phyloP scores from a whole-genome alignment of 2,113 vertebrate species.

The Spermophilus dauricus region DNA sequence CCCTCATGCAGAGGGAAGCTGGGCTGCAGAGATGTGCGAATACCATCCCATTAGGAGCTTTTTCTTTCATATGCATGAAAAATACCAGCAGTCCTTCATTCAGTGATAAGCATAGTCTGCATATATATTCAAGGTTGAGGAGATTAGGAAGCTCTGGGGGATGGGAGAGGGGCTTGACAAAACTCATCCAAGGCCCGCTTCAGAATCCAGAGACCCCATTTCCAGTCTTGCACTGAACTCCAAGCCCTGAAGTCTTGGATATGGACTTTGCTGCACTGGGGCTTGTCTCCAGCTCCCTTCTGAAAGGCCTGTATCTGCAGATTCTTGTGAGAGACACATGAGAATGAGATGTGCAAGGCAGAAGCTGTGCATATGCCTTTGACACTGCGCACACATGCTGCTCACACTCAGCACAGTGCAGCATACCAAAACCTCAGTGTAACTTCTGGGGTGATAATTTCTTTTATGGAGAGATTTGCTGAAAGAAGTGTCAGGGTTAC shows the following conservation, averaged over 20 bases:
- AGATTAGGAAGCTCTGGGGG: not conserved
- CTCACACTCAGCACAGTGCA: too few relatives aligned
- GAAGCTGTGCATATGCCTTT: not conserved
- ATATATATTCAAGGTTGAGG: fast-evolving
- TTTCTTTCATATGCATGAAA: not conserved
- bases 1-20: not conserved
- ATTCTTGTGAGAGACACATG: not conserved
- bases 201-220: not conserved
- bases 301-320: not conserved
- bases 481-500: not conserved
- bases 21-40: not conserved
- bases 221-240: too few relatives aligned
- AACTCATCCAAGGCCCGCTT: not conserved
- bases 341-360: not conserved
- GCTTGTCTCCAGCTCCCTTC: not conserved
- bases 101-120: too few relatives aligned
- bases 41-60: not conserved
- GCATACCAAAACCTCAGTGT: not conserved
- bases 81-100: fast-evolving
- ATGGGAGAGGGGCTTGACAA: not conserved
- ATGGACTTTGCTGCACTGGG: not conserved
- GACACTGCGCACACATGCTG: too few relatives aligned
- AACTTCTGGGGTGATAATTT: not conserved
- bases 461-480: not conserved
- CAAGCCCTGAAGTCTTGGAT: not conserved